phyloP scores from a whole-genome alignment of 2,113 vertebrate species.

The Erythrolamprus reginae region DNA sequence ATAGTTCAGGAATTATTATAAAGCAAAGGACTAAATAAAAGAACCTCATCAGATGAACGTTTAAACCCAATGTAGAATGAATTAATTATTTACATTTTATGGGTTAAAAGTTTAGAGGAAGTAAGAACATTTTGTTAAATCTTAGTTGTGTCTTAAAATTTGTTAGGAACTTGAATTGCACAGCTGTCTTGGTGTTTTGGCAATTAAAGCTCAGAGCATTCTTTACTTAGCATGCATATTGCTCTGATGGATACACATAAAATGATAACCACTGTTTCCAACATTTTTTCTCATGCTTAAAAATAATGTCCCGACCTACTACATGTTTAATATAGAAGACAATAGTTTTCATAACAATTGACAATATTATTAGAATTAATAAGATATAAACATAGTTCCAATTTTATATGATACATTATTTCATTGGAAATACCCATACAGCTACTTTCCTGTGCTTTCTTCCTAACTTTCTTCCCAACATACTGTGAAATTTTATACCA shows the following conservation, averaged over 20 bases:
- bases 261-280: conserved; percentile 9
- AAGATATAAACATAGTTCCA: background rate
- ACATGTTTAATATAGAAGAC: background rate
- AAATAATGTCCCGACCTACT: background rate
- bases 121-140: conserved; percentile 1
- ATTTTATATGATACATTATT: background rate
- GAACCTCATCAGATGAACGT: background rate
- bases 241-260: background rate
- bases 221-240: background rate
- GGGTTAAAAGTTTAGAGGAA: background rate
- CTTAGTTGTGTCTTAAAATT: conserved; percentile 14
- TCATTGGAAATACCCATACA: background rate
- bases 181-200: conserved; percentile 5
- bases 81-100: background rate
- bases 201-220: background rate
- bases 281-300: background rate
- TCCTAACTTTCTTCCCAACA: background rate
- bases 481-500: no score
- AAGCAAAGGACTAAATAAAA: background rate
- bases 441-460: background rate
- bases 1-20: background rate
- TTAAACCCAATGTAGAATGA: conserved; percentile 2
- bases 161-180: background rate
- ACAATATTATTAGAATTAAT: background rate
- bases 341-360: background rate